Evolutionary conservation across 2,797 vertebrate genomes (phyloP).

Genomic region (Danio jaintianensis): DNA sequence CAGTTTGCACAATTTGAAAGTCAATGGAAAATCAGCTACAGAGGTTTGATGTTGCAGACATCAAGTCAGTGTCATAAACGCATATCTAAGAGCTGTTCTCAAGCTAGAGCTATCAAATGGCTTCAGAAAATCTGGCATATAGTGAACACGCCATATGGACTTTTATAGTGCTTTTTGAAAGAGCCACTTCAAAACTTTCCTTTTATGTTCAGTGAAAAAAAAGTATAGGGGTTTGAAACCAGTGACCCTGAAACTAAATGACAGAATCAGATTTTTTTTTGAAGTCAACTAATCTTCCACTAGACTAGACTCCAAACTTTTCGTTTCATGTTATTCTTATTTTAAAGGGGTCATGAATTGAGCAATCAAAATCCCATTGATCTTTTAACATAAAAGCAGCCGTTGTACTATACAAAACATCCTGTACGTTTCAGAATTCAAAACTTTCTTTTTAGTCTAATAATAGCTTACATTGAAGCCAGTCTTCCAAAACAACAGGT

Average conservation of each 20-base stretch:
- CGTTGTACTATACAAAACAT: too few relatives aligned
- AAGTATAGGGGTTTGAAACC: neutral
- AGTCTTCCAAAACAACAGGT: too few relatives aligned
- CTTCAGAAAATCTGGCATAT: neutral
- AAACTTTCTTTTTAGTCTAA: too few relatives aligned
- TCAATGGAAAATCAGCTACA: too few relatives aligned
- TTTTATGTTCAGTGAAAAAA: neutral
- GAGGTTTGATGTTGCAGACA: neutral
- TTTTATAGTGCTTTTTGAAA: neutral
- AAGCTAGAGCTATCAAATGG: neutral
- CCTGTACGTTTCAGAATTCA: too few relatives aligned
- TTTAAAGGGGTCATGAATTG: too few relatives aligned
- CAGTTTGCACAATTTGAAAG: too few relatives aligned
- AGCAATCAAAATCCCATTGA: too few relatives aligned
- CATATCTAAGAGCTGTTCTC: conserved; percentile 12
- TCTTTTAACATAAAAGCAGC: too few relatives aligned
- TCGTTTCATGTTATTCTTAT: neutral
- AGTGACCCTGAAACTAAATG: conserved; percentile 10
- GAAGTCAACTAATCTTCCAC: neutral
- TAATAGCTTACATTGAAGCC: too few relatives aligned
- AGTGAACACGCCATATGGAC: neutral
- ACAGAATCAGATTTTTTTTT: neutral
- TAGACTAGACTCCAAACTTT: neutral
- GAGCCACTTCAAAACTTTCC: neutral
- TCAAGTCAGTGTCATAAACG: neutral